Base-by-base conservation (phyloP, 2,888 invertebrate species). In the Tetragonisca angustula region DNA sequence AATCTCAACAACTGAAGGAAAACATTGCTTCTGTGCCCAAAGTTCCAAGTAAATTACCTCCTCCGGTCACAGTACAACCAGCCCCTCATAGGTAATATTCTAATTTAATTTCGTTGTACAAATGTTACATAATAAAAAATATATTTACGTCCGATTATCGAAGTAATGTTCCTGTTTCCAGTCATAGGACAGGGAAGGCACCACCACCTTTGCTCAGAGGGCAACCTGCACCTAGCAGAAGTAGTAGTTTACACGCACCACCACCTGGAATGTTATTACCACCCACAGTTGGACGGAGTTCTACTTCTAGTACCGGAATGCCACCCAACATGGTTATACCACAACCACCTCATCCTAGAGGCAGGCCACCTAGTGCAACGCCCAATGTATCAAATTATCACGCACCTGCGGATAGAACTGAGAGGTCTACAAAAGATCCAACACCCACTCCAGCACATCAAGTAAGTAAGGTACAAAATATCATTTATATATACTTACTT, bases 1-100 rank as follows among this genome's bases (percentile, higher is more conserved):
- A 98, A 94, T 98, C 98, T 85, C 99, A 99, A 95, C 97, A 97
- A 94, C 95, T 97, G 93, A 97, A 97, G 91, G 96, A 96, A 93
- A 96, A 96, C 90, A 96, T 96, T 74, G 96, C 96, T 71, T 94
- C 93, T 21, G 93, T 94, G 78, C 94, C 91, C 56, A 94, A 93
- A 89, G 93, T 91, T 86, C 92, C 92, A 24, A 91, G 89, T 13
- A 95, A 95, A 81, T 94, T 95, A 90, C 95, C 95, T 80, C 95
- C 95, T 27, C 95, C 95, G 27, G 93, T 95, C 62, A 94, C 95
- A 75, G 92, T 93, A 82, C 94, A 94, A 91, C 94, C 89, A 83
- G 87, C 91, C 76, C 86, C 90, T 75, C 92, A 91, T 81, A 91
- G 91, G 92, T 92, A 83, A 84, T 15, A 56, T 13, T 72, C 24